Conservation (phyloP, 2,113 vertebrate species). For the Scopus umbretta region DNA sequence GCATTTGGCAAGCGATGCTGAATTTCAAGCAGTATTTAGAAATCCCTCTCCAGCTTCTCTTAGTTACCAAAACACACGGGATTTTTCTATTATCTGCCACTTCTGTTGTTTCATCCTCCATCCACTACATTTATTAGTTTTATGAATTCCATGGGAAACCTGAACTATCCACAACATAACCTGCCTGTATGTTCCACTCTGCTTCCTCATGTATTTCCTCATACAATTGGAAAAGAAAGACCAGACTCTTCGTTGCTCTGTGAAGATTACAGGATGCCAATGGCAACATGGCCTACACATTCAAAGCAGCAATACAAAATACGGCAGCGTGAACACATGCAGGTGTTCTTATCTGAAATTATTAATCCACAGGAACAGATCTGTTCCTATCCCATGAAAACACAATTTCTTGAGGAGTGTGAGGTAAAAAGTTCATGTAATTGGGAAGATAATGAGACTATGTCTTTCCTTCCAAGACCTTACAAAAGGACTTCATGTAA, state of each 20-base stretch:
- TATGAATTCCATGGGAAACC: not conserved
- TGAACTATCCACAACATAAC: not conserved
- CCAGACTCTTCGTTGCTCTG: not conserved
- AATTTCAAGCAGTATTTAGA: not conserved
- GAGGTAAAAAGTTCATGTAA: not conserved
- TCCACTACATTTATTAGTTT: not conserved
- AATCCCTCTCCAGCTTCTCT: not conserved
- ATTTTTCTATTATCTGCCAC: not conserved
- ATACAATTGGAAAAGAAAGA: not conserved
- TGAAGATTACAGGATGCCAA: rapidly evolving
- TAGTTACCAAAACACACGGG: not conserved
- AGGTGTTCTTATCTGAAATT: not conserved
- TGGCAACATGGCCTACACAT: rapidly evolving
- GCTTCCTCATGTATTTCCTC: not conserved
- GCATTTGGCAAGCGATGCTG: not conserved
- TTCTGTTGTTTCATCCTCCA: not conserved
- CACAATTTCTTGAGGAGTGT: not conserved
- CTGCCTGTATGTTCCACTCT: not conserved
- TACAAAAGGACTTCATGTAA: not conserved
- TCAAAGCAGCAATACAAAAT: not conserved
- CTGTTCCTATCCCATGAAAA: not conserved
- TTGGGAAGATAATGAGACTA: not conserved
- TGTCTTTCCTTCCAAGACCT: not conserved
- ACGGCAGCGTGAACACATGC: not conserved
- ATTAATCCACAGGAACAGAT: not conserved